Conservation (phyloP, 2,888 invertebrate species). For the Acanthosepion lycidas region DNA sequence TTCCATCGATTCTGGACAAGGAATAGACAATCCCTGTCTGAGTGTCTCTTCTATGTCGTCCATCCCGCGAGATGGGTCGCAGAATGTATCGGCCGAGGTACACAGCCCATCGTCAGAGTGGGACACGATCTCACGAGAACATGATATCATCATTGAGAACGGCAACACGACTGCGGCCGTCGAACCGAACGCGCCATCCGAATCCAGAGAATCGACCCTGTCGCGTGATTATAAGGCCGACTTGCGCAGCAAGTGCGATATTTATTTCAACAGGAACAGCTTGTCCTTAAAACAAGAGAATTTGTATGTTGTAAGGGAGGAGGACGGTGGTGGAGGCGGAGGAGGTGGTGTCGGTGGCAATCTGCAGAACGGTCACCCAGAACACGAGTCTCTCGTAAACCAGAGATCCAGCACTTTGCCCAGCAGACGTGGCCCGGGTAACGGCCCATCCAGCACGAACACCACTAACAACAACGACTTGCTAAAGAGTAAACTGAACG, state of each 20-base stretch:
- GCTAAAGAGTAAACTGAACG: background rate
- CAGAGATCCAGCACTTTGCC: slow-evolving; percentile 45
- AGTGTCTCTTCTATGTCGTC: slow-evolving; percentile 49
- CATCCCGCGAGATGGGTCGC: slow-evolving; percentile 51
- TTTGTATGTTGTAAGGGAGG: slow-evolving; percentile 43
- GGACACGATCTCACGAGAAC: background rate
- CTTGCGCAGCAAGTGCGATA: slow-evolving; percentile 61
- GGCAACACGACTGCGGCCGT: background rate
- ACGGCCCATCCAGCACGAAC: background rate
- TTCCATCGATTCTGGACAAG: slow-evolving; percentile 45
- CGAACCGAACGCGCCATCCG: background rate
- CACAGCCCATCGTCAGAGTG: slow-evolving; percentile 53
- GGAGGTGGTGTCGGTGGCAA: slow-evolving; percentile 49
- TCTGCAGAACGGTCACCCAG: slow-evolving; percentile 50
- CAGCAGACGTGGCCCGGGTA: background rate
- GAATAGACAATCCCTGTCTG: slow-evolving; percentile 46
- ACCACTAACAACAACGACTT: slow-evolving; percentile 39
- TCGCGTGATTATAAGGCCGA: slow-evolving; percentile 62
- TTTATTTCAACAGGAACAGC: slow-evolving; percentile 55
- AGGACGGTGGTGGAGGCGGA: slow-evolving; percentile 50
- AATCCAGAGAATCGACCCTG: slow-evolving; percentile 53
- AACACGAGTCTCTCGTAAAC: slow-evolving; percentile 46
- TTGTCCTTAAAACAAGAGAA: slow-evolving; percentile 48
- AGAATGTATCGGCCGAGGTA: slow-evolving; percentile 65
- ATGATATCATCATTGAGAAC: background rate